Conservation (phyloP, 2,113 vertebrate species). For the Pituophis catenifer region DNA sequence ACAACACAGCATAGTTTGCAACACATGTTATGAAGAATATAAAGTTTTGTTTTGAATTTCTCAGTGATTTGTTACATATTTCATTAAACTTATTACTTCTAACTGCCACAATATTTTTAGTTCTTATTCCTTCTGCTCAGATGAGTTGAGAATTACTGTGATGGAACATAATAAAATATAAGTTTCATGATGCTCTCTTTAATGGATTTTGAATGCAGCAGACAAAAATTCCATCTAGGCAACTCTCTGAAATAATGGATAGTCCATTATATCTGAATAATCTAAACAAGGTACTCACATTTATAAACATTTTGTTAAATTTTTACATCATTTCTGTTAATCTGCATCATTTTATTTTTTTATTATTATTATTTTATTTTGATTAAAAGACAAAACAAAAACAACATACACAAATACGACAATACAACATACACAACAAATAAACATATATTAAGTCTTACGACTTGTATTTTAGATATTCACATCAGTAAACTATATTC, state of each 20-base stretch:
- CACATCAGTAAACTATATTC: too few relatives aligned
- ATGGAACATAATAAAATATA: background rate
- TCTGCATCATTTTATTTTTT: background rate
- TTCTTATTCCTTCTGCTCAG: background rate
- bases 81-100: background rate
- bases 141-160: background rate
- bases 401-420: too few relatives aligned
- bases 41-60: background rate
- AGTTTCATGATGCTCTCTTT: background rate
- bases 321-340: background rate
- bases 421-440: too few relatives aligned
- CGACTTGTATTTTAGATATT: too few relatives aligned
- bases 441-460: too few relatives aligned
- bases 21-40: background rate
- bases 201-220: background rate
- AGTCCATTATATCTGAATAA: background rate
- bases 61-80: background rate
- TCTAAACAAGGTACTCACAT: background rate
- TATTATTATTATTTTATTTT: too few relatives aligned
- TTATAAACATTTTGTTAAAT: background rate
- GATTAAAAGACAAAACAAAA: too few relatives aligned
- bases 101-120: background rate
- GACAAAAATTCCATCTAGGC: background rate
- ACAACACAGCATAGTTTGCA: background rate
- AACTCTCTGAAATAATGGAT: too few relatives aligned